Evolutionary conservation across 2,113 vertebrate genomes (phyloP).

Genomic region (Neolamprologus cancellatus): DNA sequence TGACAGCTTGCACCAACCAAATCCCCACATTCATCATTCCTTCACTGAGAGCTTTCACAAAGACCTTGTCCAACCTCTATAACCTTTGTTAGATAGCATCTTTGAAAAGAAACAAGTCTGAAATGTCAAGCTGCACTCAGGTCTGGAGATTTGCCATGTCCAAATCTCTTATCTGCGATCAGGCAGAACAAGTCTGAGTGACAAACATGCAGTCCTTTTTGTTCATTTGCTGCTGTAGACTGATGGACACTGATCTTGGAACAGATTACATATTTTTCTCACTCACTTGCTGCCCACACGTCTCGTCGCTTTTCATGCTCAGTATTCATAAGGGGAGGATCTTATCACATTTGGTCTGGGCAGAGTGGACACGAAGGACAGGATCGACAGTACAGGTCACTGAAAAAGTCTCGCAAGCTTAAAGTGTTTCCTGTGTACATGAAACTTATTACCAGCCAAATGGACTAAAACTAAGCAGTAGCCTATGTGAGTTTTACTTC

Average conservation of each 20-base stretch:
- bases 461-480: neutral
- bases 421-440: neutral
- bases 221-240: slow-evolving; percentile 10
- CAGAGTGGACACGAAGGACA: neutral
- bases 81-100: neutral
- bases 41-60: neutral
- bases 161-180: slow-evolving; percentile 30
- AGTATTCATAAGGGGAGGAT: neutral
- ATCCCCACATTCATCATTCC: neutral
- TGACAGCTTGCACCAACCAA: neutral
- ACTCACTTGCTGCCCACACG: neutral
- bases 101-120: neutral
- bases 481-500: neutral
- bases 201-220: slow-evolving; percentile 24
- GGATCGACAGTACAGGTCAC: neutral
- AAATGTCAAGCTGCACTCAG: slow-evolving; percentile 41
- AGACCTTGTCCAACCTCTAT: neutral
- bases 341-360: slow-evolving; percentile 20
- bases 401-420: neutral
- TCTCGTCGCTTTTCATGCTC: neutral
- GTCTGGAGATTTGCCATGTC: neutral
- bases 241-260: slow-evolving; percentile 19
- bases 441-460: neutral
- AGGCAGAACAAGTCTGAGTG: slow-evolving; percentile 10
- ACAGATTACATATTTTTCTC: slow-evolving; percentile 30